Base-by-base conservation (phyloP, 1,140 invertebrate species). In the Aricia agestis region DNA sequence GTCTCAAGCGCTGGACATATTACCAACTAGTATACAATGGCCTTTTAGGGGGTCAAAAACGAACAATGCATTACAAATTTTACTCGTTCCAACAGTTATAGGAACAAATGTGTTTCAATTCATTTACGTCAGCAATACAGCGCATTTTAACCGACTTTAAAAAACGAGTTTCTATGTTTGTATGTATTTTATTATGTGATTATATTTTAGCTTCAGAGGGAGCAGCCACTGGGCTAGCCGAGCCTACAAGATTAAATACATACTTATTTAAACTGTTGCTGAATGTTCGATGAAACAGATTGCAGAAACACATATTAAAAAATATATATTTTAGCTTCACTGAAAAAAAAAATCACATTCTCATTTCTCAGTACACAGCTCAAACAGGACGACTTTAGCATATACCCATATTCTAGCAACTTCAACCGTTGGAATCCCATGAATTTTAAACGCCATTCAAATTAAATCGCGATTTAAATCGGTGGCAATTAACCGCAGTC, bases 1-100 rank as follows among this genome's bases (percentile, higher is more conserved):
- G 74, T 76, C 81, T 83, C 83, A 82, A 80, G 82, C 83, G 78
- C 75, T 72, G 75, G 79, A 84, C 78, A 87, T 86, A 87, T 84
- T 84, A 72, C 73, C 76, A 75, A 75, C 78, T 76, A 71, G 70
- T 41, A 78, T 71, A 80, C 82, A 84, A 83, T 80, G 73, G 77
- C 69, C 78, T 80, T 79, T 77, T 71, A 77, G 74, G 74, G 76
- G 78, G 78, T 78, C 78, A 81, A 61, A 74, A 77, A 78, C 79
- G 25, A 63, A 69, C 71, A 77, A 73, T 75, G 77, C 80, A 84
- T 87, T 70, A 78, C 71, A 84, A 82, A 68, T 77, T 74, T 72
- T 75, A 72, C 61, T 66, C 41, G 45, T 66, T n/a, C 59, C 61
- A 71, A 45, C 57, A n/a, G 45, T 61, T 42, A 67, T 13, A 25